phyloP scores from a whole-genome alignment of 2,797 vertebrate species.

The Microctenopoma stevenorrisi region DNA sequence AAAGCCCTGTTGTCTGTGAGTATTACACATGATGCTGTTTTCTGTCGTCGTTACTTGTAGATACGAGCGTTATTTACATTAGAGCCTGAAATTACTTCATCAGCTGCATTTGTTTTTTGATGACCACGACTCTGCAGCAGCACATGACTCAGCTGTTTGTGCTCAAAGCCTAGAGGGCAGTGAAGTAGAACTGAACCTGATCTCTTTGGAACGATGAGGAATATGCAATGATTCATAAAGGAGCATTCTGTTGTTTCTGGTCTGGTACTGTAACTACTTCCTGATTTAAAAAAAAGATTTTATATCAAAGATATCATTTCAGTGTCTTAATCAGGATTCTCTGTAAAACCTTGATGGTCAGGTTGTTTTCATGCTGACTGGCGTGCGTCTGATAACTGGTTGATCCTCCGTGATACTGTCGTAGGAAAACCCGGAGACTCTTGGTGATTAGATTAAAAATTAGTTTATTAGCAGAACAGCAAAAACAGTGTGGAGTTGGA shows the following conservation, averaged over 20 bases:
- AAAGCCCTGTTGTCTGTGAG: slow-evolving; percentile 58
- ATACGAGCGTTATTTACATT: background rate
- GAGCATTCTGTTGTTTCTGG: background rate
- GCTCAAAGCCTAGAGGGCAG: background rate
- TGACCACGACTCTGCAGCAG: background rate
- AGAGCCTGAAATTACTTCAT: background rate
- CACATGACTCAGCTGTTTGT: slow-evolving; percentile 66
- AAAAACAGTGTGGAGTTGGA: too few relatives aligned
- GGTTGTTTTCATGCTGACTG: slow-evolving; percentile 54
- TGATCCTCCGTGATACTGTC: slow-evolving; percentile 65
- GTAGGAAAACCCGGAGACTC: too few relatives aligned
- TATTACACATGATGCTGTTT: slow-evolving; percentile 22
- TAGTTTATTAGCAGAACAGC: too few relatives aligned
- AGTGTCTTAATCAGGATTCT: too few relatives aligned
- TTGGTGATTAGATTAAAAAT: too few relatives aligned
- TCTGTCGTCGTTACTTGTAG: background rate
- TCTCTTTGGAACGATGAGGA: background rate
- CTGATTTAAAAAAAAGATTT: too few relatives aligned
- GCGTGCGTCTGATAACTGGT: slow-evolving; percentile 28
- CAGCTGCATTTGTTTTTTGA: slow-evolving; percentile 5
- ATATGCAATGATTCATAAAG: background rate
- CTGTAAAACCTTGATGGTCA: too few relatives aligned
- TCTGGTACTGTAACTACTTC: too few relatives aligned
- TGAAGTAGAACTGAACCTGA: slow-evolving; percentile 9
- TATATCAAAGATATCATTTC: too few relatives aligned